phyloP scores from a whole-genome alignment of 2,888 invertebrate genomes.

The Fissipunctia ypsillon region DNA sequence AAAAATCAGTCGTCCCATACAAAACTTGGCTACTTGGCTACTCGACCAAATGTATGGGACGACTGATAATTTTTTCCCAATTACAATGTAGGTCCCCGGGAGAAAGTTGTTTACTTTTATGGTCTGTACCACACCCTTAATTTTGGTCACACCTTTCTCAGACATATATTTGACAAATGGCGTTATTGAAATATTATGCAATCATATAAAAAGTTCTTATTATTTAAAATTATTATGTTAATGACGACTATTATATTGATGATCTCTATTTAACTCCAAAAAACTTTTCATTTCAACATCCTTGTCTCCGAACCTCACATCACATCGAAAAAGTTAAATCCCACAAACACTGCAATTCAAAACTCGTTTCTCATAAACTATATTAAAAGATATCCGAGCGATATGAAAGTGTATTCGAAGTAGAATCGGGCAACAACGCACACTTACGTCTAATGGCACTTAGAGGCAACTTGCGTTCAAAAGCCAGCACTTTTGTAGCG shows the following conservation, averaged over 20 bases:
- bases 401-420: conserved; percentile 62
- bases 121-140: no score
- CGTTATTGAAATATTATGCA: neutral
- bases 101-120: no score
- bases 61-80: no score
- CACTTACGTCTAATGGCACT: conserved; percentile 75
- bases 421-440: conserved; percentile 68
- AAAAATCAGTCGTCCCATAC: no score
- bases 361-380: conserved; percentile 27
- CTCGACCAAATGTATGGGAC: no score
- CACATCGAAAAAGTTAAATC: neutral
- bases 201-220: no score
- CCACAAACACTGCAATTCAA: conserved; percentile 24
- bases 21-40: no score
- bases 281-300: neutral
- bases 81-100: no score
- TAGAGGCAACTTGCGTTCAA: conserved; percentile 76
- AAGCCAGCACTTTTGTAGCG: conserved; percentile 70
- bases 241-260: no score
- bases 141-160: no score
- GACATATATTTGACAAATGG: neutral
- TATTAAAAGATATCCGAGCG: conserved; percentile 32
- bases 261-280: neutral
- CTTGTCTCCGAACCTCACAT: neutral
- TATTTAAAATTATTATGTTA: no score